phyloP scores from a whole-genome alignment of 2,113 vertebrate species.

The Pardalotus punctatus region DNA sequence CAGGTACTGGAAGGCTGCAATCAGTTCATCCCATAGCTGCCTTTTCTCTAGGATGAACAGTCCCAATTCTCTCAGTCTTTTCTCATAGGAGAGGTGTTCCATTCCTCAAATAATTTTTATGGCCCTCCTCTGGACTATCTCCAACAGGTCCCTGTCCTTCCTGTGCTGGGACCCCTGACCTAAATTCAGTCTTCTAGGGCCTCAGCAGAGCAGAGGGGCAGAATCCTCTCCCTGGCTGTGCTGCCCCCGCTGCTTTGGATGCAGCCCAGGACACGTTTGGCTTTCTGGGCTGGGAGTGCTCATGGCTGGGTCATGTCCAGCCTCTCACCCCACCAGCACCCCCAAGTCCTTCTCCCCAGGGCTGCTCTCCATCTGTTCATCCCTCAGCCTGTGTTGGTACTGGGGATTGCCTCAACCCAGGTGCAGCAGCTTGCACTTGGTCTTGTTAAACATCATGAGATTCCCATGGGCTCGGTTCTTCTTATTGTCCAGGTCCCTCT shows the following conservation, averaged over 20 bases:
- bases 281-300: accelerated
- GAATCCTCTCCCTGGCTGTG: background rate
- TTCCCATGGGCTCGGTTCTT: accelerated
- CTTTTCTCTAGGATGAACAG: background rate
- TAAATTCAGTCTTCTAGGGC: background rate
- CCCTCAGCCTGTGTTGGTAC: background rate
- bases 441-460: background rate
- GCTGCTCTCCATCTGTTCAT: background rate
- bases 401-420: accelerated
- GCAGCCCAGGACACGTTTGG: accelerated
- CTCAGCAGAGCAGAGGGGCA: background rate
- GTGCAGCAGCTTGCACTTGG: background rate
- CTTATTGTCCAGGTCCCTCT: background rate
- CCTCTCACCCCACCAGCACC: accelerated
- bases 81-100: background rate
- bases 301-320: background rate
- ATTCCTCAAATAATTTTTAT: background rate
- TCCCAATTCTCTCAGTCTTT: background rate
- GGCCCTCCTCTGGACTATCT: background rate
- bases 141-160: accelerated
- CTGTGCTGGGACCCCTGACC: background rate
- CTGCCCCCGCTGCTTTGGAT: background rate
- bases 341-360: background rate
- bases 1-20: background rate
- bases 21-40: background rate